Evolutionary conservation across 2,113 vertebrate genomes (phyloP).

Genomic region (Chauna torquata): DNA sequence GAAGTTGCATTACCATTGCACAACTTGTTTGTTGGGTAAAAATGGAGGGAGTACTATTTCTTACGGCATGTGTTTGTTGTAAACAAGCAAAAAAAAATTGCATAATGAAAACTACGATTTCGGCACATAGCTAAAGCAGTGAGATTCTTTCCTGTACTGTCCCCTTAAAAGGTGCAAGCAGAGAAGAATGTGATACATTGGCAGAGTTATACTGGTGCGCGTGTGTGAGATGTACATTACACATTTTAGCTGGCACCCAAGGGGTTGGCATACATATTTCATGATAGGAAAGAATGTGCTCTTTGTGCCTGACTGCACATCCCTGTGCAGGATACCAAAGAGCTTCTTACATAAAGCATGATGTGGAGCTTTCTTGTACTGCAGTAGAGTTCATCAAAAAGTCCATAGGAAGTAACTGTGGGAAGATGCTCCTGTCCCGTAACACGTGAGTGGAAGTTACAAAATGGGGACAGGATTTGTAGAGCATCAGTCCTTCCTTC

Average conservation of each 20-base stretch:
- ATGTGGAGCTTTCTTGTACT: not conserved
- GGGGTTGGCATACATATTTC: slow-evolving; percentile 49
- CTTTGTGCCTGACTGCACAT: slow-evolving; percentile 47
- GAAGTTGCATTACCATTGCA: not conserved
- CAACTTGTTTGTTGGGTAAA: not conserved
- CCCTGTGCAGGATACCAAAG: slow-evolving; percentile 5
- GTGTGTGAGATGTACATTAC: not conserved
- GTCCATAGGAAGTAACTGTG: not conserved
- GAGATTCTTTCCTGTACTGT: not conserved
- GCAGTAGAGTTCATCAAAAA: slow-evolving; percentile 5
- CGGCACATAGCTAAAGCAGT: not conserved
- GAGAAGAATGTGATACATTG: not conserved
- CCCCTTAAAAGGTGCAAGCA: not conserved
- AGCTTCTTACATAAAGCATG: slow-evolving; percentile 37
- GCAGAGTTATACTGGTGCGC: not conserved
- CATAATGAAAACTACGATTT: not conserved
- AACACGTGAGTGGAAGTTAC: not conserved
- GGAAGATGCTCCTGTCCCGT: not conserved
- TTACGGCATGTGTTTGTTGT: not conserved
- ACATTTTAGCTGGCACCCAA: slow-evolving; percentile 30
- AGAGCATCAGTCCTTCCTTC: not conserved
- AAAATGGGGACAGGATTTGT: not conserved
- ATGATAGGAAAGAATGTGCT: slow-evolving; percentile 46
- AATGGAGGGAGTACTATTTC: not conserved
- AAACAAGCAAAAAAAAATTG: not conserved